Percentiles rank a stretch among this genome's conserved stretches.
phyloP scores from a whole-genome alignment of 2,113 vertebrate species.

The Pandion haliaetus region DNA sequence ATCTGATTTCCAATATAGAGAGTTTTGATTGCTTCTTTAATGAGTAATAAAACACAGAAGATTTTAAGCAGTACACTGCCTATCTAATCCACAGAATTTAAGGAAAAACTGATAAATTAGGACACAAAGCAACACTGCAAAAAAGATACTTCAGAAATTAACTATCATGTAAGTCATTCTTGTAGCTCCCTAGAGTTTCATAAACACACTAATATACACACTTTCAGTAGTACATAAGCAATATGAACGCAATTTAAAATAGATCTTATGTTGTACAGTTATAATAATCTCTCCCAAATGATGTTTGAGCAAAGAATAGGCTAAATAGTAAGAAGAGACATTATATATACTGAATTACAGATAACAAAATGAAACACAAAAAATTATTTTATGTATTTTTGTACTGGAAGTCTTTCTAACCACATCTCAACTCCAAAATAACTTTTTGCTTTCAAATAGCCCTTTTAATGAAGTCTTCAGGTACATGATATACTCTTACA shows the following conservation, averaged over 20 bases:
- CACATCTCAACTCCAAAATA: neutral
- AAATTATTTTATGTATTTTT: neutral
- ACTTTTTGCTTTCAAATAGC: neutral
- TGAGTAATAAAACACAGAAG: neutral
- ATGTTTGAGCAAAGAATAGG: neutral
- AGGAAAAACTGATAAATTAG: neutral
- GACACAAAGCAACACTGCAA: neutral
- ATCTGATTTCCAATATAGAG: neutral
- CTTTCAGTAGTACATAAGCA: neutral
- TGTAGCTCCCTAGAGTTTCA: neutral
- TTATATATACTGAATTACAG: neutral
- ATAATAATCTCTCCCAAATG: neutral
- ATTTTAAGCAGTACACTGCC: neutral
- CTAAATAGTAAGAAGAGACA: neutral
- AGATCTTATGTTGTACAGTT: neutral
- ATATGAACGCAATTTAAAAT: neutral
- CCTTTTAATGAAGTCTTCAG: neutral
- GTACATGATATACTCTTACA: neutral
- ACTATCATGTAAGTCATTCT: neutral
- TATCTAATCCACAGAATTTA: neutral
- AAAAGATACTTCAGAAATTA: neutral
- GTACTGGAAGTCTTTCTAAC: neutral
- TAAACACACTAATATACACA: neutral
- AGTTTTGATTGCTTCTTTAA: neutral
- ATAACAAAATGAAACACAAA: neutral